These are phyloP conservation scores for Limnephilus lunatus DNA, from an alignment of 2,888 invertebrate species.

Conservation along the genomic window DNA sequence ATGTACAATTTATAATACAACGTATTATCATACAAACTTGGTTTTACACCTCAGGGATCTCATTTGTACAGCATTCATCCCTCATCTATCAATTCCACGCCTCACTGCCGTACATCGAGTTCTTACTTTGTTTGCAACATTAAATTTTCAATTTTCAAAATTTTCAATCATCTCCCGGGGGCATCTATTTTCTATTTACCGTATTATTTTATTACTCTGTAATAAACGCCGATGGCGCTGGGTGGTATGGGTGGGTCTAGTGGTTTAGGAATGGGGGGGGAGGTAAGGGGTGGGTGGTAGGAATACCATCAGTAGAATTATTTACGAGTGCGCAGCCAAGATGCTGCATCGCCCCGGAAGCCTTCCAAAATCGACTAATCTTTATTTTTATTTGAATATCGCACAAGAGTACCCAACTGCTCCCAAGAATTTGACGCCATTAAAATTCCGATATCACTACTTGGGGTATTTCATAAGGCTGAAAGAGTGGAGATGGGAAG, in stretches of 20 bases:
- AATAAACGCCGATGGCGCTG: background rate
- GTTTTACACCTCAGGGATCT: too few relatives aligned
- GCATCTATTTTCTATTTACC: background rate
- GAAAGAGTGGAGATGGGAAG: too few relatives aligned
- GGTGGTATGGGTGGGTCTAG: background rate
- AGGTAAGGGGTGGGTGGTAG: background rate
- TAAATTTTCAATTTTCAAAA: background rate
- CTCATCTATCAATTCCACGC: too few relatives aligned
- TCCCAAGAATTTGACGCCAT: too few relatives aligned
- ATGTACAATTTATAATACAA: too few relatives aligned
- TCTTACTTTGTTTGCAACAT: background rate
- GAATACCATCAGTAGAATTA: background rate
- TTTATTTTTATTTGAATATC: background rate
- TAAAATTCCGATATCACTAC: too few relatives aligned
- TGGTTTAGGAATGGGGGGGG: background rate
- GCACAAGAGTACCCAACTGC: background rate
- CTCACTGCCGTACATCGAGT: too few relatives aligned
- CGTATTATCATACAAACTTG: too few relatives aligned
- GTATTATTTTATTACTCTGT: background rate
- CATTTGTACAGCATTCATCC: too few relatives aligned
- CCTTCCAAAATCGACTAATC: background rate
- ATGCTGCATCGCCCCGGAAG: conserved; percentile 38
- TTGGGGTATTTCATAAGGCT: too few relatives aligned
- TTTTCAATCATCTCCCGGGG: background rate
- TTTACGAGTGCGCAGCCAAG: conserved; percentile 50